A percentile compares a stretch with the other conserved stretches of the same genome.
phyloP scores from a whole-genome alignment of 2,888 invertebrate species.

The Caenorhabditis virilis region DNA sequence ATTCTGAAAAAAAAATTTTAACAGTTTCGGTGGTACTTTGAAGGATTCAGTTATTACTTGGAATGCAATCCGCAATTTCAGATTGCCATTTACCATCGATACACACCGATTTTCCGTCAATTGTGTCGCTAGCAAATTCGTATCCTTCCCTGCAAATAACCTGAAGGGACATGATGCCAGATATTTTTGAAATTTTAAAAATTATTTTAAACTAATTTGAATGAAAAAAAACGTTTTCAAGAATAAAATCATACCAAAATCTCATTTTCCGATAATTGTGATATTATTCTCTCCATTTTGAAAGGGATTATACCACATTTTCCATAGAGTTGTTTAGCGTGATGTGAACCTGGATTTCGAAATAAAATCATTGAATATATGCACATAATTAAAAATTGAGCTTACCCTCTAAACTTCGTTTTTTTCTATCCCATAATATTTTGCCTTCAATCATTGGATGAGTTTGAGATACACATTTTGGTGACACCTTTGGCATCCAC shows the following conservation, averaged over 20 bases:
- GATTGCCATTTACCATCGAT: conserved; percentile 91
- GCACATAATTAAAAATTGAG: no score
- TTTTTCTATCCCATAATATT: conserved; percentile 63
- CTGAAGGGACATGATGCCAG: conserved; percentile 45
- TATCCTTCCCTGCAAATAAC: conserved; percentile 61
- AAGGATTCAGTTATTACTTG: conserved; percentile 72
- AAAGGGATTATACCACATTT: conserved; percentile 17
- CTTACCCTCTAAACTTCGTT: conserved; percentile 32
- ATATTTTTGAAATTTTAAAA: conserved; percentile 6
- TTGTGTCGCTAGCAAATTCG: conserved; percentile 45
- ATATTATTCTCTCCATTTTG: conserved; percentile 27
- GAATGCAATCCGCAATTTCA: conserved; percentile 84
- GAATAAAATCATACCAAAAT: conserved; percentile 16
- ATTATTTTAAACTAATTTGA: neutral
- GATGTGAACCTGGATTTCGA: neutral
- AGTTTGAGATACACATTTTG: conserved; percentile 65
- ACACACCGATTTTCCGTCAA: conserved; percentile 77
- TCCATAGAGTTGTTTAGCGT: conserved; percentile 9
- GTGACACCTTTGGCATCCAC: conserved; percentile 65
- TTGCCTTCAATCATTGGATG: conserved; percentile 67
- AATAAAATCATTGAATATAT: no score
- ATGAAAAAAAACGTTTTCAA: neutral
- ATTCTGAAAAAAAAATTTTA: conserved; percentile 38
- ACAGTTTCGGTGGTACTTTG: neutral
- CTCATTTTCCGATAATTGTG: conserved; percentile 25